Conservation (phyloP, 2,797 vertebrate genomes). For the Malurus leucopterus region DNA sequence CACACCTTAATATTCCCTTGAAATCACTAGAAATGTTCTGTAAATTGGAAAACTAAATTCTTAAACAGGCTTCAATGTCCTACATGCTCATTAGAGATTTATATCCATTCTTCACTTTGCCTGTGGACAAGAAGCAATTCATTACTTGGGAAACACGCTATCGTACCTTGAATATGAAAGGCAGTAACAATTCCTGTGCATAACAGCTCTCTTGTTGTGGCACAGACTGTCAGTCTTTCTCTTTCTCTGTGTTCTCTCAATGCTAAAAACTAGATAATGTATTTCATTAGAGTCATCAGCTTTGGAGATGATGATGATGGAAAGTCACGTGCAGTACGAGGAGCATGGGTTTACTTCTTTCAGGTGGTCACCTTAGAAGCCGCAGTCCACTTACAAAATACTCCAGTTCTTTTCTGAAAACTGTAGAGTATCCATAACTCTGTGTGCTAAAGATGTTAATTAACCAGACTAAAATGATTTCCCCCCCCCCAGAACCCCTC, state of each 20-base stretch:
- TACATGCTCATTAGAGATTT: background rate
- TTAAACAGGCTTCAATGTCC: background rate
- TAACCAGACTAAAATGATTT: background rate
- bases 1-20: background rate
- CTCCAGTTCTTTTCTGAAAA: background rate
- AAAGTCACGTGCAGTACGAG: background rate
- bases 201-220: background rate
- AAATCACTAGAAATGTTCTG: background rate
- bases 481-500: background rate
- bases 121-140: background rate
- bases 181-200: background rate
- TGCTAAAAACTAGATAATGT: background rate
- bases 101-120: background rate
- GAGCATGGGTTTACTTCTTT: background rate
- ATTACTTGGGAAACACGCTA: background rate
- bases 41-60: constrained; percentile 11
- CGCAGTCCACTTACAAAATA: background rate
- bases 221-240: background rate
- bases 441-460: background rate
- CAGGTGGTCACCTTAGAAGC: background rate
- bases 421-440: background rate
- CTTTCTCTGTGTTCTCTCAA: background rate
- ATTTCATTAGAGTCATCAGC: background rate
- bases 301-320: background rate
- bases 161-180: background rate